A percentile compares a stretch with the other conserved stretches of the same genome.
These are phyloP conservation scores for Mallotus villosus DNA, from an alignment of 2,797 vertebrate genomes.

Conservation along the genomic window DNA sequence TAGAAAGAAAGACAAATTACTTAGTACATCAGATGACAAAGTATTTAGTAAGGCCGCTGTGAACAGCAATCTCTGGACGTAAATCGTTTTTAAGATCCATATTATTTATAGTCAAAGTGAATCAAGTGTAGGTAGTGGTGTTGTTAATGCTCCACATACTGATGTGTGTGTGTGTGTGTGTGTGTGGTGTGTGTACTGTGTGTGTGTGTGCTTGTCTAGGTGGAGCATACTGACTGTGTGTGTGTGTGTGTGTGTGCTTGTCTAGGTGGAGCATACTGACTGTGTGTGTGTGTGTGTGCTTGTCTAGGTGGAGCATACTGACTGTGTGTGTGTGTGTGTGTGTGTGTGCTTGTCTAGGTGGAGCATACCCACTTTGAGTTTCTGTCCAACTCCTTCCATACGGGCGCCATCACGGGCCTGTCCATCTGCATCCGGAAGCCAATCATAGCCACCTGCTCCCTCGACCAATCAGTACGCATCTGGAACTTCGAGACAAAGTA, in stretches of 20 bases:
- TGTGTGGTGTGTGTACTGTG: too few relatives aligned
- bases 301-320: too few relatives aligned
- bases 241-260: neutral
- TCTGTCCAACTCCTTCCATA: slow-evolving; percentile 85
- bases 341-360: slow-evolving; percentile 61
- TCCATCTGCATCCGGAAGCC: slow-evolving; percentile 87
- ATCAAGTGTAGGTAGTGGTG: neutral
- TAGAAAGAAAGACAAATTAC: too few relatives aligned
- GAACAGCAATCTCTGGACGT: too few relatives aligned
- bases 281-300: slow-evolving; percentile 1
- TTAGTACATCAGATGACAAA: too few relatives aligned
- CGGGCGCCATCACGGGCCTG: slow-evolving; percentile 84
- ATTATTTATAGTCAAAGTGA: too few relatives aligned
- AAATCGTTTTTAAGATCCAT: too few relatives aligned
- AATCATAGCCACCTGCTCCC: slow-evolving; percentile 87
- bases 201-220: slow-evolving; percentile 60
- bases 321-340: too few relatives aligned
- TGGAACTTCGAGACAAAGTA: slow-evolving; percentile 96
- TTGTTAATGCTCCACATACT: neutral
- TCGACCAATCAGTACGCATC: slow-evolving; percentile 88
- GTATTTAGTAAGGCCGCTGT: too few relatives aligned
- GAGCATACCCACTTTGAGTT: slow-evolving; percentile 80
- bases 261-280: slow-evolving; percentile 75
- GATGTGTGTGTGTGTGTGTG: neutral
- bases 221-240: slow-evolving; percentile 68